Percentiles rank a stretch among this genome's conserved stretches.
Conservation (phyloP, 2,888 invertebrate genomes). For the Tipula confusa region DNA sequence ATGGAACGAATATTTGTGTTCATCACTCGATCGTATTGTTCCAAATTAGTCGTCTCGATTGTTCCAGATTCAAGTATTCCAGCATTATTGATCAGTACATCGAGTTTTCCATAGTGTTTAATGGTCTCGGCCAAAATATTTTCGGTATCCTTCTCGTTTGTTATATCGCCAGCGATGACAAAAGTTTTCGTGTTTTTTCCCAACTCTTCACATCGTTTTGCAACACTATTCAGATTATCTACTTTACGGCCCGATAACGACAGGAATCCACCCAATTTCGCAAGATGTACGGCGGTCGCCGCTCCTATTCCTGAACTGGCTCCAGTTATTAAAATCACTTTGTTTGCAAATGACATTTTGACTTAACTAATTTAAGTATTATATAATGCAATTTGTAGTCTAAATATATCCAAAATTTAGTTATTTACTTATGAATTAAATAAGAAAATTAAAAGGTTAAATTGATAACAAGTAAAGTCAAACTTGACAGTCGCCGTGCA, state of each 20-base stretch:
- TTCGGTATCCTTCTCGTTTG: slow-evolving; percentile 67
- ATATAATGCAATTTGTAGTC: neutral
- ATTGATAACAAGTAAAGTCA: neutral
- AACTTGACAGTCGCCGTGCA: neutral
- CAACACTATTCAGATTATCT: slow-evolving; percentile 61
- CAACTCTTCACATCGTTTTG: slow-evolving; percentile 53
- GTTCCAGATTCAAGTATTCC: slow-evolving; percentile 77
- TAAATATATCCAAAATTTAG: neutral
- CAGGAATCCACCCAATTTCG: slow-evolving; percentile 60
- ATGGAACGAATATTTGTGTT: slow-evolving; percentile 81
- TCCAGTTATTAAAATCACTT: slow-evolving; percentile 62
- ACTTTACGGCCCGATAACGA: slow-evolving; percentile 66
- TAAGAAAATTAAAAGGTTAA: neutral
- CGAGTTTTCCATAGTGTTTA: slow-evolving; percentile 68
- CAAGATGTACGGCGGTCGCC: slow-evolving; percentile 63
- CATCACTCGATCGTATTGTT: slow-evolving; percentile 86
- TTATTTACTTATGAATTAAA: neutral
- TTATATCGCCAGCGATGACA: slow-evolving; percentile 65
- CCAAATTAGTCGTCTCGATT: slow-evolving; percentile 79
- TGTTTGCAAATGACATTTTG: slow-evolving; percentile 56
- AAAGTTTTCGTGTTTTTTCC: slow-evolving; percentile 51
- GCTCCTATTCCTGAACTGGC: slow-evolving; percentile 74
- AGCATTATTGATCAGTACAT: slow-evolving; percentile 87
- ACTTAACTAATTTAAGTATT: neutral
- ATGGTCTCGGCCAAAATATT: slow-evolving; percentile 68